These are phyloP conservation scores for Sinonovacula constricta DNA, from an alignment of 1,140 invertebrate species.

Conservation along the genomic window DNA sequence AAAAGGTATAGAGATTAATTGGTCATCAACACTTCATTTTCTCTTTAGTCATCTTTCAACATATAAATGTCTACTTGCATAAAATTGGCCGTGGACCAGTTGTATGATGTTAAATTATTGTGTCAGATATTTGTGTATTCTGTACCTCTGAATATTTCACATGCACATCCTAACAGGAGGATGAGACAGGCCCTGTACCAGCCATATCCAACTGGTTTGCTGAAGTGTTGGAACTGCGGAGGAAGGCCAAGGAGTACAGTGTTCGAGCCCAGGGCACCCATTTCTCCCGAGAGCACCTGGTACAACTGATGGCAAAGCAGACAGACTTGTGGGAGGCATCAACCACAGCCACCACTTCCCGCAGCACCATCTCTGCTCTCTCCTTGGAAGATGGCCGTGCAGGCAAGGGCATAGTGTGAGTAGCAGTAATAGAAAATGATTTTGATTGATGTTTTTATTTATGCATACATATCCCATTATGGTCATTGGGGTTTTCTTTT, in stretches of 20 bases:
- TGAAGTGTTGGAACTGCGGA: constrained; percentile 75
- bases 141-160: no score
- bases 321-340: constrained; percentile 69
- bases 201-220: constrained; percentile 72
- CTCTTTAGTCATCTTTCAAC: no score
- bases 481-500: no score
- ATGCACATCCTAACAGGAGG: constrained; percentile 22
- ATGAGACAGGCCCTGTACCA: constrained; percentile 42
- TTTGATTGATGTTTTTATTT: no score
- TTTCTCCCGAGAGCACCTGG: constrained; percentile 75
- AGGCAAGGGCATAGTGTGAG: constrained; percentile 12
- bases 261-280: constrained; percentile 75
- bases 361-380: constrained; percentile 66
- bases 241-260: constrained; percentile 74
- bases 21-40: no score
- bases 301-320: constrained; percentile 74
- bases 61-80: no score
- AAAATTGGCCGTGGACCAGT: no score
- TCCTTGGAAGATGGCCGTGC: constrained; percentile 64
- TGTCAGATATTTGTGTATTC: no score
- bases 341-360: constrained; percentile 48
- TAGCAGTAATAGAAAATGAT: no score
- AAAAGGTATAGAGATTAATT: no score
- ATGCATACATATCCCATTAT: no score
- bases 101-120: no score